Percentiles rank a stretch among this genome's conserved stretches.
These are phyloP conservation scores for Sciaenops ocellatus DNA, from an alignment of 2,797 vertebrate genomes.

Conservation along the genomic window DNA sequence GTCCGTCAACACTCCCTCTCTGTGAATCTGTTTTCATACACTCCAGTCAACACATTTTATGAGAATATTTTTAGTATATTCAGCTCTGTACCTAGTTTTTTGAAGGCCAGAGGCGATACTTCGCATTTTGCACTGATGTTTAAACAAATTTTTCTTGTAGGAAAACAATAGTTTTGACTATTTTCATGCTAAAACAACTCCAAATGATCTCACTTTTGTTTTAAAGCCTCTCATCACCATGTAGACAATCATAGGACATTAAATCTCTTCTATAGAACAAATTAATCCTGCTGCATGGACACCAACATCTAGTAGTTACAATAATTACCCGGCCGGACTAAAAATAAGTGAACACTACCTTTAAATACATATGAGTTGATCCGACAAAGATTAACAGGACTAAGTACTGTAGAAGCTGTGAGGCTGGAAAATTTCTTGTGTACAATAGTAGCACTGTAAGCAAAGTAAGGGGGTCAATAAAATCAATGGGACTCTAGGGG, in stretches of 20 bases:
- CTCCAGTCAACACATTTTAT: neutral
- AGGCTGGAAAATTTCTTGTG: neutral
- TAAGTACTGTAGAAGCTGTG: neutral
- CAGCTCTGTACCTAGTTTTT: neutral
- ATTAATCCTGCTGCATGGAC: neutral
- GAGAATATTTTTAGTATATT: neutral
- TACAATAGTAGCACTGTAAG: no score
- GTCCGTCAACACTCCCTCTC: conserved; percentile 2
- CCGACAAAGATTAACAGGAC: neutral
- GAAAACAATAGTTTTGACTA: neutral
- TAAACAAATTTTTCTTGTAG: neutral
- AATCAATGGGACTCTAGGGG: no score
- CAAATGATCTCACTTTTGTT: neutral
- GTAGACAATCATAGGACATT: neutral
- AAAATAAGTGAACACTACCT: neutral
- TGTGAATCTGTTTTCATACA: neutral
- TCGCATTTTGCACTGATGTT: neutral
- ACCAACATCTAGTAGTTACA: neutral
- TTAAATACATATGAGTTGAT: neutral
- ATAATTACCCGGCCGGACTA: neutral
- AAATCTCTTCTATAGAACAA: neutral
- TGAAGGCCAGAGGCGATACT: neutral
- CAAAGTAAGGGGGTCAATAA: neutral
- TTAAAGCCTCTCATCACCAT: neutral
- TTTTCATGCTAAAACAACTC: neutral